phyloP scores from a whole-genome alignment of 2,888 invertebrate genomes.

The Xylophagus ater region DNA sequence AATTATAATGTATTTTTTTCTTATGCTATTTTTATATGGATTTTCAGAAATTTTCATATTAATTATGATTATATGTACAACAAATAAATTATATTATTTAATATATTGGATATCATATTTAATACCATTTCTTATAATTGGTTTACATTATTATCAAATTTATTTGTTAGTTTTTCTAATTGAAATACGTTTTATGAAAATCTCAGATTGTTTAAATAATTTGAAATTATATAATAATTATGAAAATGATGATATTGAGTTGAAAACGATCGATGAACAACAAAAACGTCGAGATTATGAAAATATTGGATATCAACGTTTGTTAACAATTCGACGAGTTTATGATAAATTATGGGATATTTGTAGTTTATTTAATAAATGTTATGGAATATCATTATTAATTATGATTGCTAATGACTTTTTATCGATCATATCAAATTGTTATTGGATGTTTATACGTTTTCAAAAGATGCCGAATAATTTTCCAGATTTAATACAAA shows the following conservation, averaged over 20 bases:
- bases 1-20: slow-evolving; percentile 1
- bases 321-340: slow-evolving; percentile 27
- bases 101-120: slow-evolving; percentile 28
- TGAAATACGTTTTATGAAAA: slow-evolving; percentile 26
- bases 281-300: slow-evolving; percentile 4
- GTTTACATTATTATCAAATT: slow-evolving; percentile 32
- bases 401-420: slow-evolving; percentile 35
- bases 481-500: slow-evolving; percentile 22
- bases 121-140: slow-evolving; percentile 26
- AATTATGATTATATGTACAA: slow-evolving; percentile 1
- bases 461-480: slow-evolving; percentile 20
- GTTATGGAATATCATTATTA: slow-evolving; percentile 32
- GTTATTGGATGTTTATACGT: slow-evolving; percentile 35
- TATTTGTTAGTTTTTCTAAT: slow-evolving; percentile 25
- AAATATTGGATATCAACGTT: background rate
- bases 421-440: slow-evolving; percentile 32
- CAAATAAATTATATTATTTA: background rate
- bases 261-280: slow-evolving; percentile 2
- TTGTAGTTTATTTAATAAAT: slow-evolving; percentile 26
- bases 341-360: slow-evolving; percentile 33
- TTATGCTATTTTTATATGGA: slow-evolving; percentile 11
- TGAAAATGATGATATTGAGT: background rate
- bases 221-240: slow-evolving; percentile 18
- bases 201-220: slow-evolving; percentile 23
- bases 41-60: slow-evolving; percentile 5